Percentiles rank a stretch among this genome's conserved stretches.
phyloP scores from a whole-genome alignment of 2,797 vertebrate genomes.

The Bradypodion pumilum region DNA sequence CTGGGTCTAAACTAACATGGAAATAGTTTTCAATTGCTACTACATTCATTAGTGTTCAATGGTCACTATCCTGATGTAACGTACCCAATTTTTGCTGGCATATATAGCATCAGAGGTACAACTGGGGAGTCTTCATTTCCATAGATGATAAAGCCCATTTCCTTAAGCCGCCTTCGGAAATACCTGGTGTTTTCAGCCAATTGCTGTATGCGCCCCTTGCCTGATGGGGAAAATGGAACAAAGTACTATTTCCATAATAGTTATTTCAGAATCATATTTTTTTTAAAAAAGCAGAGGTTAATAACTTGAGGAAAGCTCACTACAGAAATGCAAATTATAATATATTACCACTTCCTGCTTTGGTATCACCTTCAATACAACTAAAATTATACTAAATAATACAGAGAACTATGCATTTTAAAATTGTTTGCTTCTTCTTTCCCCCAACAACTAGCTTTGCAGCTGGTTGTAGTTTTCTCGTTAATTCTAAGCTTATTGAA shows the following conservation, averaged over 20 bases:
- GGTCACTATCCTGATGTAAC: conserved; percentile 12
- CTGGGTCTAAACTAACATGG: neutral
- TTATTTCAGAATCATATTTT: neutral
- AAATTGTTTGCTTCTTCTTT: conserved; percentile 3
- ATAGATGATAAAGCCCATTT: conserved; percentile 96
- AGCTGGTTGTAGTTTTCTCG: neutral
- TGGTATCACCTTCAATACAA: neutral
- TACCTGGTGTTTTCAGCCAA: conserved; percentile 92
- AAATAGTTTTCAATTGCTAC: neutral
- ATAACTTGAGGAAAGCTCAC: conserved; percentile 1
- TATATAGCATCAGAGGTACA: conserved; percentile 96
- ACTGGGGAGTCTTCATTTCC: conserved; percentile 95
- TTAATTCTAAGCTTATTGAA: neutral
- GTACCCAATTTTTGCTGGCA: conserved; percentile 96
- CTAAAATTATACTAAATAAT: neutral
- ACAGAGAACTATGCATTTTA: conserved; percentile 1
- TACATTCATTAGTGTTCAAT: neutral
- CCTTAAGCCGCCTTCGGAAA: conserved; percentile 88
- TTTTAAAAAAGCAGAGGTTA: neutral
- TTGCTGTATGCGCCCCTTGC: conserved; percentile 86
- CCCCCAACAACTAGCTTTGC: conserved; percentile 13
- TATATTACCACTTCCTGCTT: conserved; percentile 1
- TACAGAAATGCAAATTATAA: conserved; percentile 4
- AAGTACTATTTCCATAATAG: neutral
- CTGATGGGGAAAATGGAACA: conserved; percentile 68